Base-by-base conservation (phyloP, 1,140 invertebrate genomes). In the Phthorimaea operculella region DNA sequence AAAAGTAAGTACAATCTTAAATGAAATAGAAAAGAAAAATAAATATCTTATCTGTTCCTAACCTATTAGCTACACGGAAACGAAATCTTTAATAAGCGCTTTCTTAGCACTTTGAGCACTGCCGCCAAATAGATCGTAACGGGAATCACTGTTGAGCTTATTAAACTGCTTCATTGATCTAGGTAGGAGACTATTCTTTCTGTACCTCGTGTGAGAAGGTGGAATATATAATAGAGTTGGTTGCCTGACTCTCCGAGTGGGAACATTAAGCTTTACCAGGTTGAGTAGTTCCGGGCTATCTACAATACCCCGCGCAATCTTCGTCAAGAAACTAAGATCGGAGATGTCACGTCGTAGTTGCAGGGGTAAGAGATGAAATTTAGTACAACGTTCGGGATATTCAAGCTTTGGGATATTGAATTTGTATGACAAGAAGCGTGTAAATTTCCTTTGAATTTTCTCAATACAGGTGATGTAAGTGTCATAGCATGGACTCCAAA, bases 181-280 rank as follows among this genome's bases (percentile, higher is more conserved):
- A 16, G 17, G n/a, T 18, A 48, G 16, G 16, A 16, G 16, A 48
- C 14, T 16, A 10, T 48, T 48, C 16, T 48, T 15, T 48, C 4
- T 48, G 16, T 48, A 48, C 11, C 16, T 48, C 1, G 45, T 48
- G 9, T 16, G n/a, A 48, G n/a, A 10, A 48, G 16, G n/a, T 18
- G 45, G 45, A 52, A 90, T 7, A 53, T 10, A 18, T 8, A 33
- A 16, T 4, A 18, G 10, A 3, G 10, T 11, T 10, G 9, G 45
- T 18, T 18, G 4, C 4, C 45, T 14, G 9, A 48, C 11, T 48
- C 16, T 48, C 2, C 45, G 11, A 16, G 16, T 10, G 4, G 45
- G 45, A 16, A 48, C 16, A 4, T 18, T 48, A 48, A 48, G 10
- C 10, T 15, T 16, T 3, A 48, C n/a, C 17, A 14, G 3, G 10